Evolutionary conservation across 2,113 vertebrate genomes (phyloP), one percentile per base, ranked within the genome.

Genomic region (Caranx melampygus): DNA sequence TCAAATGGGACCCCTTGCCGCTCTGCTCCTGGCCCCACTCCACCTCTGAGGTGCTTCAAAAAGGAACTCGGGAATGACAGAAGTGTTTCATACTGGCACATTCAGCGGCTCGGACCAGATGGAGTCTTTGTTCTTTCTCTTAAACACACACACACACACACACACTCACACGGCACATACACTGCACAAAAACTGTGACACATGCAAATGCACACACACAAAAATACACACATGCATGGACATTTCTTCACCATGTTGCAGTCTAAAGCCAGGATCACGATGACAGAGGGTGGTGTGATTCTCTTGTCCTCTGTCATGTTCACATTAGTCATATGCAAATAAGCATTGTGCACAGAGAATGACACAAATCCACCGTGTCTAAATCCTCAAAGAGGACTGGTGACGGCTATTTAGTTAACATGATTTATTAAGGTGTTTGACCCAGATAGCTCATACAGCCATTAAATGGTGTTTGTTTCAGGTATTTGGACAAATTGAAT

Each of bases 251-350:
- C 21, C 60, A 63, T 75, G 55, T 81, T 55, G 84, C 68, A 12
- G 79, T 44, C 52, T 82, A 86, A 90, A 90, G 83, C 88, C 78
- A 52, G 91, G 88, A 87, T 93, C 86, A 83, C 3, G 72, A 63
- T 65, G 89, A 90, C 76, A 67, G 81, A 80, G 84, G 85, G 90
- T 67, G 80, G 84, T 68, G 80, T 87, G 80, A 92, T 89, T 87
- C 89, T 86, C 87, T 90, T 92, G 91, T 94, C 84, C 90, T 89
- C 75, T 49, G 63, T 76, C 83, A 57, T 93, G 92, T 92, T 93
- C 87, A 81, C 89, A 86, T 92, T 89, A 88, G 92, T 93, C 92
- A 90, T 90, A 92, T 93, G 93, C 93, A 92, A 93, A 94, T 90
- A 26, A 47, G 49, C 71, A 90, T 93, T 92, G 89, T 92, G 78